Percentiles rank a stretch among this genome's conserved stretches.
Conservation (phyloP, 2,888 invertebrate genomes). For the Helleia helle region DNA sequence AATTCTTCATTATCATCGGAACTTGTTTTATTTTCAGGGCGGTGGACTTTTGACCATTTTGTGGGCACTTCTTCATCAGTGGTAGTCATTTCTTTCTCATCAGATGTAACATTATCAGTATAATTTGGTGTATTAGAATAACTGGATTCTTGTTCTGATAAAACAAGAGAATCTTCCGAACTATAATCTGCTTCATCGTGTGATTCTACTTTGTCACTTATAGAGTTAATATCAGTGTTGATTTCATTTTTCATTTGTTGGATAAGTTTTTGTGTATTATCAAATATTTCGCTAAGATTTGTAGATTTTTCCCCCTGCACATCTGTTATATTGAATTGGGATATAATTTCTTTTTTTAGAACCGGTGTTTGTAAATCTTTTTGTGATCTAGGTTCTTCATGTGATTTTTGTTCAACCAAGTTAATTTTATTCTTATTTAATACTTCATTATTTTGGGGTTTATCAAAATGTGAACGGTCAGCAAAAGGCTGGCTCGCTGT, state of each 20-base stretch:
- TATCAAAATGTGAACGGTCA: neutral
- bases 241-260: constrained; percentile 80
- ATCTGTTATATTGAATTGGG: neutral
- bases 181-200: constrained; percentile 58
- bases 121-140: constrained; percentile 58
- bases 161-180: constrained; percentile 36
- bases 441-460: neutral
- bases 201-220: constrained; percentile 53
- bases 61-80: constrained; percentile 28
- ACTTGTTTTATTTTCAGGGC: constrained; percentile 38
- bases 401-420: neutral
- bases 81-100: constrained; percentile 45
- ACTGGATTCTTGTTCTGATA: constrained; percentile 57
- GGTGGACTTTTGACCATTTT: constrained; percentile 15
- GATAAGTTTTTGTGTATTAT: constrained; percentile 75
- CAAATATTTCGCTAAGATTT: constrained; percentile 70
- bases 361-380: neutral
- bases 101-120: constrained; percentile 49
- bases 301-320: constrained; percentile 7
- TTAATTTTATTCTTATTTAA: neutral
- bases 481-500: no score
- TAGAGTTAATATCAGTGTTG: constrained; percentile 73
- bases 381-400: neutral
- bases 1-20: constrained; percentile 66
- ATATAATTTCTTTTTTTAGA: neutral